phyloP scores from a whole-genome alignment of 2,888 invertebrate species.

The Tipula vernalis region DNA sequence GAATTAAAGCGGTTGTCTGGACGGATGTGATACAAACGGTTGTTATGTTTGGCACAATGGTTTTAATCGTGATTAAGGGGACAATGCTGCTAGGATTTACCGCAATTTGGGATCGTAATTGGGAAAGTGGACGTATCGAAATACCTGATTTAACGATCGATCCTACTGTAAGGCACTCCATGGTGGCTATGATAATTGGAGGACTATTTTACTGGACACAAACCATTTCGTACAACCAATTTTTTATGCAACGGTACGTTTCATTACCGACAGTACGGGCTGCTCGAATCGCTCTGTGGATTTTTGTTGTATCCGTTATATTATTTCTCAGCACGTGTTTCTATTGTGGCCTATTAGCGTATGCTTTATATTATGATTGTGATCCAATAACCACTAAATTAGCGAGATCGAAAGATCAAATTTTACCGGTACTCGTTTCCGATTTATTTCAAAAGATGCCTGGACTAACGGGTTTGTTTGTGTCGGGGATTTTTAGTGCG shows the following conservation, averaged over 20 bases:
- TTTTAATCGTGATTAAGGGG: slow-evolving; percentile 59
- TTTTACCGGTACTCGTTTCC: not conserved
- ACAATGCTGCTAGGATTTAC: slow-evolving; percentile 54
- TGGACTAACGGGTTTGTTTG: not conserved
- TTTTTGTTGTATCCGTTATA: not conserved
- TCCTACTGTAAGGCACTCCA: slow-evolving; percentile 63
- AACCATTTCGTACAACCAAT: slow-evolving; percentile 65
- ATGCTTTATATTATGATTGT: not conserved
- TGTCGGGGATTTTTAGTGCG: not conserved
- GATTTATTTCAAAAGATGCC: not conserved
- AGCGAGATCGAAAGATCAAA: not conserved
- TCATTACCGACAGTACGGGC: not conserved
- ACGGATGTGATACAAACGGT: slow-evolving; percentile 21
- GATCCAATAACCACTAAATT: not conserved
- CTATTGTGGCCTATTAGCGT: not conserved
- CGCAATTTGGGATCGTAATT: slow-evolving; percentile 51
- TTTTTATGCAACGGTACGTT: slow-evolving; percentile 43
- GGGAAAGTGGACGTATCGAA: slow-evolving; percentile 56
- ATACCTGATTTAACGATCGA: slow-evolving; percentile 58
- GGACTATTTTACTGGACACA: slow-evolving; percentile 66
- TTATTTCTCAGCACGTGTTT: not conserved
- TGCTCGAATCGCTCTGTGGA: not conserved
- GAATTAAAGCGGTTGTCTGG: not conserved
- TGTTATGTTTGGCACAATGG: slow-evolving; percentile 61
- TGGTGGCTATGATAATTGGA: slow-evolving; percentile 64